phyloP scores from a whole-genome alignment of 2,113 vertebrate genomes.

The Pica pica region DNA sequence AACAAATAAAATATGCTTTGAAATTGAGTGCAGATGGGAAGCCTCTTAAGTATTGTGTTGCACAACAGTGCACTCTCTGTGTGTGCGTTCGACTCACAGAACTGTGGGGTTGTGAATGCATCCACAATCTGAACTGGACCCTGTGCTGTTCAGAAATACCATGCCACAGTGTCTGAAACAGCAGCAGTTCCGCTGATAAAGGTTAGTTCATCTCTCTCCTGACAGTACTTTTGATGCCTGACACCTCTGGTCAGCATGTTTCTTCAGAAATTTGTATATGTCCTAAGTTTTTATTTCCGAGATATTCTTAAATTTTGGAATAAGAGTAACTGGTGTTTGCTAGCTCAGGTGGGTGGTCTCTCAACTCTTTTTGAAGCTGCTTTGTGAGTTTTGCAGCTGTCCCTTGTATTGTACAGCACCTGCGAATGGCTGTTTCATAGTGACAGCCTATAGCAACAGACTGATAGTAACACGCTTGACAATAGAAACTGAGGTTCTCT shows the following conservation, averaged over 20 bases:
- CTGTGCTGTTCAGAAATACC: background rate
- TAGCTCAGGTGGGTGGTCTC: background rate
- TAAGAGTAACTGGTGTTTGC: background rate
- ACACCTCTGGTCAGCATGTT: background rate
- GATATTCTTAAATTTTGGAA: background rate
- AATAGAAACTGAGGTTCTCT: background rate
- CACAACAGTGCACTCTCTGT: background rate
- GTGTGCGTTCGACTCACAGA: background rate
- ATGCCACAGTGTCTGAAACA: background rate
- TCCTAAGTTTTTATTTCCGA: background rate
- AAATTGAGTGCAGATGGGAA: slow-evolving; percentile 54
- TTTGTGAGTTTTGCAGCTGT: background rate
- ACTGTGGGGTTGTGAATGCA: background rate
- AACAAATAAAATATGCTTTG: slow-evolving; percentile 63
- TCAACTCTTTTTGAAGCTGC: background rate
- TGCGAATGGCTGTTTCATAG: background rate
- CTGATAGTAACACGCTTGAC: background rate
- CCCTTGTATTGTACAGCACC: background rate
- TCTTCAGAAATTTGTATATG: background rate
- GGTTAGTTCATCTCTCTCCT: background rate
- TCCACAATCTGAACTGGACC: background rate
- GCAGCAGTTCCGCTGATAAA: background rate
- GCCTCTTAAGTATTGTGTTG: slow-evolving; percentile 27
- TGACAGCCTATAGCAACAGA: background rate
- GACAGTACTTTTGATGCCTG: background rate